Conservation (phyloP, 1,140 invertebrate species). For the Pogonognathellus flavescens region DNA sequence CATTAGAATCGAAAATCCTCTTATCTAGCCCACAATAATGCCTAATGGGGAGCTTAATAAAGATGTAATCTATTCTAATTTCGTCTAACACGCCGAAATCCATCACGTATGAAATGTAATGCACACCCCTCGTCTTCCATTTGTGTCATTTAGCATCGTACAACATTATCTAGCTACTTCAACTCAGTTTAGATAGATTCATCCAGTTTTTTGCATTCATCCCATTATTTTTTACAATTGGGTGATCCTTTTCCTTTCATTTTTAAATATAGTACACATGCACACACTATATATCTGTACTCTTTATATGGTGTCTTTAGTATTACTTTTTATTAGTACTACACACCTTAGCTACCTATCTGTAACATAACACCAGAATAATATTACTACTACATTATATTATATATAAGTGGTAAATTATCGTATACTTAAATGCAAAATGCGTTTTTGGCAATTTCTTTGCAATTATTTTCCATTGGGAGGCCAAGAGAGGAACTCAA, state of each 20-base stretch:
- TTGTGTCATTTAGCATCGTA: conserved; percentile 10
- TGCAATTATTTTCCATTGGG: conserved; percentile 34
- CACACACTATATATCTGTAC: background rate
- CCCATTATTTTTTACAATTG: background rate
- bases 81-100: conserved; percentile 41
- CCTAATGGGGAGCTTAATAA: conserved; percentile 39
- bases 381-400: too few relatives aligned
- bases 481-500: conserved; percentile 36
- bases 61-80: conserved; percentile 49
- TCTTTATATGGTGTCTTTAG: background rate
- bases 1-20: conserved; percentile 48
- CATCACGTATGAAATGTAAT: conserved; percentile 46
- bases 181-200: conserved; percentile 26
- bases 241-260: background rate
- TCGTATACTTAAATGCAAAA: conserved; percentile 19
- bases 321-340: background rate
- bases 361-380: too few relatives aligned
- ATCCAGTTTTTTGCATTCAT: conserved; percentile 19
- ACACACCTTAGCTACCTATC: too few relatives aligned
- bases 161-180: background rate
- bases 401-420: too few relatives aligned
- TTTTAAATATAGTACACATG: conserved; percentile 10
- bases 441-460: conserved; percentile 48
- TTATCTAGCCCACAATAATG: conserved; percentile 41
- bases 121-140: background rate